Percentiles rank a stretch among this genome's conserved stretches.
Evolutionary conservation across 1,140 invertebrate species (phyloP).

Genomic region (Melipona quadrifasciata): DNA sequence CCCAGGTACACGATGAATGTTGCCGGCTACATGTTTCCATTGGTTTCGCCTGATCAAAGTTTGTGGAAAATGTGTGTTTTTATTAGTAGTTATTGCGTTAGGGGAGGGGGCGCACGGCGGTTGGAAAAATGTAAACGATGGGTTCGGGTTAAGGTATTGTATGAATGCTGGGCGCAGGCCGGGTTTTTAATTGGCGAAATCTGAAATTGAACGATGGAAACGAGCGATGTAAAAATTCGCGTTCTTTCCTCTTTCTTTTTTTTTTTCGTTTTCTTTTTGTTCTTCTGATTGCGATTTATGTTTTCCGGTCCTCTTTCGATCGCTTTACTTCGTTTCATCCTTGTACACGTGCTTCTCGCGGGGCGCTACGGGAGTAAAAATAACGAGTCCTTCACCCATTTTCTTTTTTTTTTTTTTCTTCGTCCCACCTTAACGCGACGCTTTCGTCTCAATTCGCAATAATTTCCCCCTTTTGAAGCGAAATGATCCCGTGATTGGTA

Average conservation of each 20-base stretch:
- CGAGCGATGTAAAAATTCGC: neutral
- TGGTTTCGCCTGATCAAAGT: neutral
- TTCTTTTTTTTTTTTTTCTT: neutral
- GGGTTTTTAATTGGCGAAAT: neutral
- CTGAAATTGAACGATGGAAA: neutral
- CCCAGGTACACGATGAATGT: neutral
- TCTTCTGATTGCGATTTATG: no score
- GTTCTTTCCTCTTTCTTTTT: neutral
- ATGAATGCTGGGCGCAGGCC: neutral
- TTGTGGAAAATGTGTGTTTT: slow-evolving; percentile 1
- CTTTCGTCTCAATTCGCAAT: slow-evolving; percentile 41
- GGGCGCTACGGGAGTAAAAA: neutral
- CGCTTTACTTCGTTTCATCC: no score
- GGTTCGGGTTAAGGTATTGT: neutral
- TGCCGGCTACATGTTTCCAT: neutral
- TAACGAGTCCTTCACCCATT: slow-evolving; percentile 40
- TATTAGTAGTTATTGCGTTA: neutral
- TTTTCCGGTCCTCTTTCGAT: no score
- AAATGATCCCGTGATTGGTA: slow-evolving; percentile 7
- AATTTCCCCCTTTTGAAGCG: slow-evolving; percentile 11
- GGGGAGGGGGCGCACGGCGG: neutral
- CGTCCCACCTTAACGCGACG: slow-evolving; percentile 33
- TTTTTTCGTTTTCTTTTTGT: no score
- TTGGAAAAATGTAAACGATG: neutral
- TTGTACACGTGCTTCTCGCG: neutral